Evolutionary conservation across 2,888 invertebrate species (phyloP).

Genomic region (Mesorhabditis belari): DNA sequence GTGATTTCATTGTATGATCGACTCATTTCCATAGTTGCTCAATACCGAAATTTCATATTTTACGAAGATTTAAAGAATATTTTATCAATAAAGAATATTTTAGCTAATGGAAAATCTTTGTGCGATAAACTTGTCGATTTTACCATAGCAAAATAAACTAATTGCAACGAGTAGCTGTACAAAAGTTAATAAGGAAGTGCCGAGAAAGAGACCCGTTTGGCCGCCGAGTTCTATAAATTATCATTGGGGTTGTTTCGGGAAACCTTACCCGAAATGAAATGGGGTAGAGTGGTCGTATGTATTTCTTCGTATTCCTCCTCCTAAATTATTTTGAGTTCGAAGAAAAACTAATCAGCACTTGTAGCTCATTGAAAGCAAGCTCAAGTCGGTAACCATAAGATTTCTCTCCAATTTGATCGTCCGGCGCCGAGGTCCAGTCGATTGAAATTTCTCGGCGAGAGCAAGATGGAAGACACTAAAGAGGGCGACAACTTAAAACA

Average conservation of each 20-base stretch:
- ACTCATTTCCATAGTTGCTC: no score
- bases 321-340: constrained; percentile 1
- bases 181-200: constrained; percentile 23
- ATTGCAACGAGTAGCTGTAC: constrained; percentile 14
- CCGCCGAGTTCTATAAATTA: constrained; percentile 25
- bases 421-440: not conserved
- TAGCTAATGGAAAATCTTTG: no score
- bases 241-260: no score
- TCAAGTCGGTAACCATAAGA: not conserved
- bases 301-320: constrained; percentile 28
- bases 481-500: no score
- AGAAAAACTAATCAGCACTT: not conserved
- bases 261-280: constrained; percentile 21
- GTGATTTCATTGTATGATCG: no score
- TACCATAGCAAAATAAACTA: not conserved
- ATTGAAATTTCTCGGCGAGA: not conserved
- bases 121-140: not conserved
- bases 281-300: constrained; percentile 18
- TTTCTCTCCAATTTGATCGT: not conserved
- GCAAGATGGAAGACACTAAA: not conserved
- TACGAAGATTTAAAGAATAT: no score
- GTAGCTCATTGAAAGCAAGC: not conserved
- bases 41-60: no score
- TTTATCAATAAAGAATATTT: no score
- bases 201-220: constrained; percentile 28